Conservation (phyloP, 2,113 vertebrate species). For the Trinectes maculatus region DNA sequence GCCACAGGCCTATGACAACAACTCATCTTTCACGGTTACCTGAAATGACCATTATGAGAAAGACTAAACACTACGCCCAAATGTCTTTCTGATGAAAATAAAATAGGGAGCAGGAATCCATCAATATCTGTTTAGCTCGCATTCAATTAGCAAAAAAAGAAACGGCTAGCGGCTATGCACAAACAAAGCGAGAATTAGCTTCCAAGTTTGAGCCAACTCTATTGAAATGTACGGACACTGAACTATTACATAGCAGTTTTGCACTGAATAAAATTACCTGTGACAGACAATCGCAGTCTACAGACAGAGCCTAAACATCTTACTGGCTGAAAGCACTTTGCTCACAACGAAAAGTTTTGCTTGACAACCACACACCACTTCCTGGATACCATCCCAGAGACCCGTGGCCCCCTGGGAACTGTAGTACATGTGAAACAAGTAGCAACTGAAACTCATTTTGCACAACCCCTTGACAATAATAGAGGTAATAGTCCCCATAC, state of each 20-base stretch:
- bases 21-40: conserved; percentile 55
- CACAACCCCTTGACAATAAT: background rate
- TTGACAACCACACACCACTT: conserved; percentile 77
- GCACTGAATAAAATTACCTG: conserved; percentile 1
- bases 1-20: conserved; percentile 17
- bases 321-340: conserved; percentile 1
- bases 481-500: too few relatives aligned
- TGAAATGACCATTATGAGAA: background rate
- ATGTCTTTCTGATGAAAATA: too few relatives aligned
- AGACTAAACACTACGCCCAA: too few relatives aligned
- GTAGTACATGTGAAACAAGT: conserved; percentile 53
- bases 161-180: background rate
- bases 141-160: background rate
- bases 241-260: background rate
- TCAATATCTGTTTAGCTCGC: too few relatives aligned
- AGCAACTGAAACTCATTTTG: background rate
- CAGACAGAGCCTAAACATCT: background rate
- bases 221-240: background rate
- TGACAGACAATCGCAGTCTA: background rate
- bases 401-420: conserved; percentile 66
- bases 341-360: conserved; percentile 73
- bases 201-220: background rate
- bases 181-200: background rate
- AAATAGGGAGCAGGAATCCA: too few relatives aligned
- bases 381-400: conserved; percentile 77